These are phyloP conservation scores for Gnathonemus longibarbis DNA, from an alignment of 2,113 vertebrate species.

Conservation along the genomic window DNA sequence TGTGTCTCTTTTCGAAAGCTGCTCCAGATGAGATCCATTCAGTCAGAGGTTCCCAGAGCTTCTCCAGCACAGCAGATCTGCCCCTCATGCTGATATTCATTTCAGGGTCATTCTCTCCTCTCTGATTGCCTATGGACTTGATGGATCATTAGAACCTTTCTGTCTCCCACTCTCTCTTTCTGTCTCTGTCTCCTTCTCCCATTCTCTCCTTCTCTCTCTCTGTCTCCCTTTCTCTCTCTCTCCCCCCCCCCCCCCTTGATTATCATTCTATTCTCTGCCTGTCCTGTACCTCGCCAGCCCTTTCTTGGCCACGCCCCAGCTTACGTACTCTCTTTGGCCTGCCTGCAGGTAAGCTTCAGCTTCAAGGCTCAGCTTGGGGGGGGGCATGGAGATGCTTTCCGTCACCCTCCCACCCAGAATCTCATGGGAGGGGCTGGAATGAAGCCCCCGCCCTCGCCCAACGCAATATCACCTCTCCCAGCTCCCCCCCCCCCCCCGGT, in stretches of 20 bases:
- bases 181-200: not conserved
- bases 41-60: not conserved
- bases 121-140: not conserved
- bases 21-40: not conserved
- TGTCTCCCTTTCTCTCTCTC: conserved; percentile 1
- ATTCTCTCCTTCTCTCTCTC: not conserved
- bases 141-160: not conserved
- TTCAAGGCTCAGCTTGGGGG: not conserved
- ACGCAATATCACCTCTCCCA: not conserved
- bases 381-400: not conserved
- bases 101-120: not conserved
- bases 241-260: not conserved
- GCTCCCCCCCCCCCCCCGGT: not conserved
- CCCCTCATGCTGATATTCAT: not conserved
- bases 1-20: not conserved
- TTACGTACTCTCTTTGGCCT: conserved; percentile 59
- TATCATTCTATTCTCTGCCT: conserved; percentile 13
- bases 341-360: conserved; percentile 57
- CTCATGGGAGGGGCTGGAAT: not conserved
- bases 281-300: conserved; percentile 45
- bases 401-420: not conserved
- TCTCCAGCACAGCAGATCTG: not conserved
- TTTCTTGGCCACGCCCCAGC: conserved; percentile 52
- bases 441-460: not conserved
- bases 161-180: not conserved